Conservation (phyloP, 1,140 invertebrate species). For the Trichonephila clavipes region DNA sequence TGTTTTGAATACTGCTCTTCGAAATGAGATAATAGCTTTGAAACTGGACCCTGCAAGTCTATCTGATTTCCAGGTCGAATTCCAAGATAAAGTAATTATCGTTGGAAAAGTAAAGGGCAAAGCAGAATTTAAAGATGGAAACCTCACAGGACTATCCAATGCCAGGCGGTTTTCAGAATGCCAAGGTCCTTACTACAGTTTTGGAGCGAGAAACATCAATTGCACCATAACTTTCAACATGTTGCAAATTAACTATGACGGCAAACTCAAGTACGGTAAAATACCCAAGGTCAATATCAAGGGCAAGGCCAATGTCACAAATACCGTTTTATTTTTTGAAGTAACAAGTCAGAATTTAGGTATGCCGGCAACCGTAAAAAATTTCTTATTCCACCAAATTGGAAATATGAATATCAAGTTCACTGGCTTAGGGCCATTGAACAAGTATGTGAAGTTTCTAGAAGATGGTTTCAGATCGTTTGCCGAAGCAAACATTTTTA, state of each 20-base stretch:
- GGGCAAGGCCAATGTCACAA: constrained; percentile 47
- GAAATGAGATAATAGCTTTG: constrained; percentile 48
- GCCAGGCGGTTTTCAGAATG: constrained; percentile 51
- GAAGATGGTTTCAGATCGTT: constrained; percentile 52
- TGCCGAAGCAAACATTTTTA: constrained; percentile 49
- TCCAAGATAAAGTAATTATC: constrained; percentile 64
- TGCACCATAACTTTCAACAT: constrained; percentile 59
- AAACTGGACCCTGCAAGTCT: constrained; percentile 53
- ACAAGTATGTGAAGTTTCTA: constrained; percentile 53
- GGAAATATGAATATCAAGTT: constrained; percentile 27
- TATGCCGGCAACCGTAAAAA: constrained; percentile 2
- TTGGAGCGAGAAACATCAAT: constrained; percentile 56
- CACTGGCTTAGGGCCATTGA: constrained; percentile 56
- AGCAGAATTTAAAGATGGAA: constrained; percentile 51
- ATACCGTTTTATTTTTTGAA: constrained; percentile 54
- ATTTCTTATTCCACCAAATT: constrained; percentile 55
- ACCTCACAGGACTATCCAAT: constrained; percentile 44
- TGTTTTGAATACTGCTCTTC: constrained; percentile 60
- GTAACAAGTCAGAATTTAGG: background rate
- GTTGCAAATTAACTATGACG: constrained; percentile 56
- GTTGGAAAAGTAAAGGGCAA: constrained; percentile 73
- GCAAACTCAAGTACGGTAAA: constrained; percentile 72
- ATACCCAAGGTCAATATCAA: constrained; percentile 68
- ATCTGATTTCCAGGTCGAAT: constrained; percentile 58
- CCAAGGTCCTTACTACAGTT: constrained; percentile 67